Base-by-base conservation (phyloP, 1,140 invertebrate genomes). In the Apis florea region DNA sequence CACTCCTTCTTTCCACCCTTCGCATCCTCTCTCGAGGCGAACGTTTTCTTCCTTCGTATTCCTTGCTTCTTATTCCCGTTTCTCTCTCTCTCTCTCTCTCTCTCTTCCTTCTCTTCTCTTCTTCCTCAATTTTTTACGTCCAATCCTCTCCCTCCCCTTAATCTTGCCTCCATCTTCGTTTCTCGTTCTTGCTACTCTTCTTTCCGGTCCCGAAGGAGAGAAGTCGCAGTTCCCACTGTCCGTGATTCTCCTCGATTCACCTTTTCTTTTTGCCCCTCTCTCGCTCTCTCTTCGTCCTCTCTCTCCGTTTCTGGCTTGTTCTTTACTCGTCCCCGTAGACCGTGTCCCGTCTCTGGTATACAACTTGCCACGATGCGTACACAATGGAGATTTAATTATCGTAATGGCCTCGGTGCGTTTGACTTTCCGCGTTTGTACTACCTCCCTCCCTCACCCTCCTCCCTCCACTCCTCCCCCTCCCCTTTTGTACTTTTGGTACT, bases 351-450 rank as follows among this genome's bases (percentile, higher is more conserved):
- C 31, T 15, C 51, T 56, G 21, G 21, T 26, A 40, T 40, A 40
- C 31, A 63, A 15, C 73, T 31, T 68, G 74, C 51, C 63, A 74
- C 66, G 19, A 69, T 51, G 31, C 70, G 68, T 54, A 78, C 54
- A 74, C 63, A 82, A 86, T 83, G 76, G 56, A 63, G 75, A 80
- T 81, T 84, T 83, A 81, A 83, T 87, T 85, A 82, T 56, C 31
- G 26, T 63, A 76, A 83, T 82, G 67, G 58, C 40, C 63, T 68
- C 82, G 70, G 12, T 49, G 67, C 56, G 69, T 64, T 72, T 77
- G 54, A 66, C 19, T 83, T 70, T 76, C 64, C 70, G 6, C 66
- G 13, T 56, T 24, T 74, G 31, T 40, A 40, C 31, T 3, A 2
- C 2, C 31, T 2, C 31, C 4, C 2, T 6, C 31, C 4, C 31